Evolutionary conservation across 1,140 invertebrate genomes (phyloP).

Genomic region (Drosophila watanabei): DNA sequence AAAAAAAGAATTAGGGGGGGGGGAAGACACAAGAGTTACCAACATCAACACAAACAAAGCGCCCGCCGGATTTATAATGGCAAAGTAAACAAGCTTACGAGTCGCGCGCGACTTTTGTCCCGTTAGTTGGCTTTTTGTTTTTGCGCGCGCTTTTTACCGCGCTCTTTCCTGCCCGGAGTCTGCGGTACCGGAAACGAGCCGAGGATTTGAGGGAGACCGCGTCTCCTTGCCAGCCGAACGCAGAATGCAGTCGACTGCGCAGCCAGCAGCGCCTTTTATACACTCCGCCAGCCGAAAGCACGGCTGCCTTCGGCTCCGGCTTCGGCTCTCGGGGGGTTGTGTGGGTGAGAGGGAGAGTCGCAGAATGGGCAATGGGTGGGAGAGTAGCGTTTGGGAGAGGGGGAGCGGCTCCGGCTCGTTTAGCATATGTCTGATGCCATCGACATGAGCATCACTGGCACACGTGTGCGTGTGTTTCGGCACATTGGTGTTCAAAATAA

Average conservation of each 20-base stretch:
- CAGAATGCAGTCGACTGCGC: slow-evolving; percentile 62
- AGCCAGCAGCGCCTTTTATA: slow-evolving; percentile 65
- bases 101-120: slow-evolving; percentile 65
- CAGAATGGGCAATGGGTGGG: background rate
- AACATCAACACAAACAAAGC: slow-evolving; percentile 70
- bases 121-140: slow-evolving; percentile 49
- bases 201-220: slow-evolving; percentile 39
- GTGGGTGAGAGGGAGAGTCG: background rate
- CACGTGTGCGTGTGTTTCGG: slow-evolving; percentile 16
- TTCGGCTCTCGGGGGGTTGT: slow-evolving; percentile 1
- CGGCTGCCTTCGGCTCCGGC: slow-evolving; percentile 23
- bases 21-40: slow-evolving; percentile 41
- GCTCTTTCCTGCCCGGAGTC: slow-evolving; percentile 21
- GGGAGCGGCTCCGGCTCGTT: slow-evolving; percentile 56
- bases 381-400: background rate
- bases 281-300: background rate
- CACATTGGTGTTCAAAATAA: background rate
- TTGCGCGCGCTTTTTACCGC: slow-evolving; percentile 76
- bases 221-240: slow-evolving; percentile 67
- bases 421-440: slow-evolving; percentile 75
- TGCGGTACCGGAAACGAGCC: slow-evolving; percentile 1
- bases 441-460: slow-evolving; percentile 43
- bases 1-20: slow-evolving; percentile 7
- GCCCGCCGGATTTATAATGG: slow-evolving; percentile 74
- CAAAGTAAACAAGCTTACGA: slow-evolving; percentile 76